Conservation (phyloP, 2,888 invertebrate genomes). For the Euproctis similis region DNA sequence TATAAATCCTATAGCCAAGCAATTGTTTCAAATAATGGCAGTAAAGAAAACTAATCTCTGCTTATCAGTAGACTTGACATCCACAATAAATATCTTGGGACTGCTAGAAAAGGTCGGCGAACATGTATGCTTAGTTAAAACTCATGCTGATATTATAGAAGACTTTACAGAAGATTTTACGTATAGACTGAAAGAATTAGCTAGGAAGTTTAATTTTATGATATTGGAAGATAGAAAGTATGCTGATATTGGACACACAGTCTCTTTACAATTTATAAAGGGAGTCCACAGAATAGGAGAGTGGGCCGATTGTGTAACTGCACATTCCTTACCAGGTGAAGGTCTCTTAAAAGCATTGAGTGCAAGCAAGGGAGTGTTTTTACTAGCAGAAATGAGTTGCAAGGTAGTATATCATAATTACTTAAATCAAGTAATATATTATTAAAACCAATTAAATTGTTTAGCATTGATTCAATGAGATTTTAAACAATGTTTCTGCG, state of each 20-base stretch:
- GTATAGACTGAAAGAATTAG: constrained; percentile 77
- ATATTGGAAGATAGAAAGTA: constrained; percentile 98
- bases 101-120: constrained; percentile 86
- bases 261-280: constrained; percentile 85
- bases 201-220: constrained; percentile 87
- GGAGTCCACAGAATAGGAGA: constrained; percentile 85
- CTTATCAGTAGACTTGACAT: constrained; percentile 90
- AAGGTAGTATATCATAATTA: too few species aligned
- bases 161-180: constrained; percentile 84
- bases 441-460: too few species aligned
- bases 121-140: constrained; percentile 90
- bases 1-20: constrained; percentile 77
- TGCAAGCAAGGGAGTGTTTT: constrained; percentile 78
- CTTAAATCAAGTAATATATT: too few species aligned
- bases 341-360: constrained; percentile 79
- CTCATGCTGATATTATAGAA: constrained; percentile 90
- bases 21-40: constrained; percentile 86
- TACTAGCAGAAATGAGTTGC: constrained; percentile 93
- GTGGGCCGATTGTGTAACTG: constrained; percentile 96
- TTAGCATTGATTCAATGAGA: too few species aligned
- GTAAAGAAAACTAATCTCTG: constrained; percentile 92
- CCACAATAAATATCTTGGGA: constrained; percentile 80
- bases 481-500: too few species aligned
- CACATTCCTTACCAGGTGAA: constrained; percentile 90
- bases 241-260: constrained; percentile 97